Base-by-base conservation (phyloP, 64 coral and sea anemone species). In the Stylophora pistillata region DNA sequence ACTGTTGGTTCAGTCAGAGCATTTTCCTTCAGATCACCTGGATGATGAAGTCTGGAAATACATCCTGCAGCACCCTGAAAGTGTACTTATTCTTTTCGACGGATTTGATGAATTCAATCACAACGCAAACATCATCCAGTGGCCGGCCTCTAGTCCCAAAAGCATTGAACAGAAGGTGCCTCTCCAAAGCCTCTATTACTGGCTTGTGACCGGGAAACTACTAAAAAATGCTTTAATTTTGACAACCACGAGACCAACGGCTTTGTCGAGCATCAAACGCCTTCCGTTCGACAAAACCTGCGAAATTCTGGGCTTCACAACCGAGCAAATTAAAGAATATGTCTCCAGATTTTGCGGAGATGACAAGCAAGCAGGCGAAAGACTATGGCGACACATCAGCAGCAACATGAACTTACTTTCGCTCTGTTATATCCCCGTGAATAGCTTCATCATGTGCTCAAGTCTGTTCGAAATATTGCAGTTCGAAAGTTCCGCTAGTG, bases 291-390 rank as follows among this genome's bases (percentile, higher is more conserved):
- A 86, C 28, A 89, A 80, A 85, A 76, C 18, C 1, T 78, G 74
- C 41, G 92, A 94, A 78, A 85, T 94, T 53, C 72, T 89, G 18
- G 92, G 92, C 7, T 94, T 94, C 71, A 31, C 87, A 30, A 23
- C 61, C 41, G 15, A 89, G 79, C 21, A 94, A 58, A 78, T 94
- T 17, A 53, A 89, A 74, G 59, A 77, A 72, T 89, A 94, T 85
- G 60, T 94, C 55, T 12, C 12, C 14, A 94, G 85, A 27, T 94
- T 76, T 78, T 55, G 25, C 13, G n/a, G 76, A 14, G 80, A 84
- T 73, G 53, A 34, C 21, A 9, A 11, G 13, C 52, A 59, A 17
- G 73, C 33, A 20, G 17, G 58, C 10, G 25, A 80, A 26, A 87
- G 5, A 69, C 33, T 86, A 27, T 89, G 56, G 71, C 30, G 65